Evolutionary conservation across 2,888 invertebrate species (phyloP), one percentile per base, ranked within the genome.

Genomic region (Andrena praecox): DNA sequence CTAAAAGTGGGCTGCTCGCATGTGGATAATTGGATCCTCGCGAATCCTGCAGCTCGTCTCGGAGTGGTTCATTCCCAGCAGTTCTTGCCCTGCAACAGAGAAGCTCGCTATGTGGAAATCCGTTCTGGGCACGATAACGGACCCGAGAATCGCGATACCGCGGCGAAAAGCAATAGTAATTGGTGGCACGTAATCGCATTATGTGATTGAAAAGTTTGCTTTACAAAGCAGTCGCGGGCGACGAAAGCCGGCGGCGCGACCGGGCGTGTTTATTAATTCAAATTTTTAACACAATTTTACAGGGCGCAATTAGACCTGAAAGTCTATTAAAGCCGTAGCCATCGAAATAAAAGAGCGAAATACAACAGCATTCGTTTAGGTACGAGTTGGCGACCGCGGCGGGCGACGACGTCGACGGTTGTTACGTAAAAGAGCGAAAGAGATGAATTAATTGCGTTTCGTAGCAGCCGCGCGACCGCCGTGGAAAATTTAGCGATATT

Each of bases 401-500:
- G 12, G 16, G 1, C 27, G 35, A 1, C 16, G 1, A 4, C 50
- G 31, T 35, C 24, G 42, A n/a, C n/a, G 48, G 54, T 52, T 66
- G 54, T 68, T 68, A 33, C 35, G 12, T 10, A n/a, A 63, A 63
- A 75, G 42, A 33, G 50, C 10, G 66, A 52, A 35, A 70, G 52
- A 66, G 69, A 71, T 56, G 75, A 68, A 80, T 81, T 77, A 81
- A 73, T 77, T 69, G 82, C 60, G 33, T 66, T 81, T 50, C 12
- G 50, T 27, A 31, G 60, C 20, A 54, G 73, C 20, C 50, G 56
- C 50, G n/a, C 42, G 35, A n/a, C 50, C 31, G 75, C 29, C 35
- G 48, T 20, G 52, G 71, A 64, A 72, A 82, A 84, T 78, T 78
- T 71, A 71, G 78, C 66, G 62, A 83, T 81, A 81, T 73, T 60